Conservation (phyloP, 92 coral and sea anemone species). For the Umimayanthus kanabou region DNA sequence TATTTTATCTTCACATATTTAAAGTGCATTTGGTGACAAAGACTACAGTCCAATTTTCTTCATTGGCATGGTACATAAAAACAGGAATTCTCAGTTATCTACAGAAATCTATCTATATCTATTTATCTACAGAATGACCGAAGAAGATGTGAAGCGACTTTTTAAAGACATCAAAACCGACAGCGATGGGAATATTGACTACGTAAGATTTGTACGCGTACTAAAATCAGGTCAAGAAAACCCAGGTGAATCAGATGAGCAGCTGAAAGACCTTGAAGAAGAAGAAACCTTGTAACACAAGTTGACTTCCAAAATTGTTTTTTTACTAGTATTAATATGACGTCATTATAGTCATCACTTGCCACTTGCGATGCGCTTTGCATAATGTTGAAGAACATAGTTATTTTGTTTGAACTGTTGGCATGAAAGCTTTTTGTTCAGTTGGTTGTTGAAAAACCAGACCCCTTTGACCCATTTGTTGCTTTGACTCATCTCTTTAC, state of each 20-base stretch:
- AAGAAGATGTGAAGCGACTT: not conserved
- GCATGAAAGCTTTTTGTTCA: too few species aligned
- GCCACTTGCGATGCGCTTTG: too few species aligned
- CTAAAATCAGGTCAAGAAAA: conserved; percentile 3
- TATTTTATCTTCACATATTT: too few species aligned
- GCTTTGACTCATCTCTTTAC: too few species aligned
- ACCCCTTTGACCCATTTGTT: too few species aligned
- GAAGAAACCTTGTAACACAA: not conserved
- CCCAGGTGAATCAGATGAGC: not conserved
- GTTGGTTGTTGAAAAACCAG: too few species aligned
- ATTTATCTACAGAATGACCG: conserved; percentile 20
- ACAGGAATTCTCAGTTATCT: not conserved
- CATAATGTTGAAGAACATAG: too few species aligned
- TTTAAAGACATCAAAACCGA: conserved; percentile 24
- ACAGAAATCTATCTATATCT: too few species aligned
- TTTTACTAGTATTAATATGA: too few species aligned
- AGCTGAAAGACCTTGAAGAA: not conserved
- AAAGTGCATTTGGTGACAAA: not conserved
- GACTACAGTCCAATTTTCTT: not conserved
- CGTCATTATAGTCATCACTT: too few species aligned
- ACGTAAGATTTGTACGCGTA: conserved; percentile 15
- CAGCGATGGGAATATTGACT: conserved; percentile 35
- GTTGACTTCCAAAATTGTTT: too few species aligned
- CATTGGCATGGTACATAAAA: not conserved
- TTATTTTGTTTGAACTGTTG: too few species aligned